A percentile compares a stretch with the other conserved stretches of the same genome.
phyloP scores from a whole-genome alignment of 2,888 invertebrate species.

The Gandaritis pyraliata region DNA sequence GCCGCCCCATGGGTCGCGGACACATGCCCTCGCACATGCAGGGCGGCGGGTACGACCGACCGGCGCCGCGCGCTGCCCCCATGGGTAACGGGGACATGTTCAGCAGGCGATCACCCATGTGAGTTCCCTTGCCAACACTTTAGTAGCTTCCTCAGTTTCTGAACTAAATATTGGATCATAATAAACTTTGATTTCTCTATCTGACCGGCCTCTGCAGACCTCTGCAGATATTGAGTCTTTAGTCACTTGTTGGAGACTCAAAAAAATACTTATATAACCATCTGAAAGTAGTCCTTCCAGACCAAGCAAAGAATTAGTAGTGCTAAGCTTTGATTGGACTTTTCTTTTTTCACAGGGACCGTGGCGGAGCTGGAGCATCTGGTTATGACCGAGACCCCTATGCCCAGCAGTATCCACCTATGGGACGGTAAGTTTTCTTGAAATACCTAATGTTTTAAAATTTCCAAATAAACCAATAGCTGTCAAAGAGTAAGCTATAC shows the following conservation, averaged over 20 bases:
- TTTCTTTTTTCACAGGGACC: constrained; percentile 63
- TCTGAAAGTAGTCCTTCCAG: no score
- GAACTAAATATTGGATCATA: background rate
- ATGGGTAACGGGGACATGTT: constrained; percentile 79
- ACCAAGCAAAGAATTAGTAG: no score
- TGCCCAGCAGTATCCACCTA: constrained; percentile 76
- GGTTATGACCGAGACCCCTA: constrained; percentile 81
- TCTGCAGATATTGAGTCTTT: no score
- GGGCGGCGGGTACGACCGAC: constrained; percentile 64
- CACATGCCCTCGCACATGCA: constrained; percentile 52
- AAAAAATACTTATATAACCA: no score
- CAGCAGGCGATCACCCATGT: constrained; percentile 78
- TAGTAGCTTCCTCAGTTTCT: background rate
- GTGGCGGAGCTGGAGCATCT: constrained; percentile 65
- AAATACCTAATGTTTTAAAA: background rate
- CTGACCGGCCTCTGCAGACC: no score
- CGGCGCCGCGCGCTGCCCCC: constrained; percentile 61
- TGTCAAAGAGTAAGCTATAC: constrained; percentile 40
- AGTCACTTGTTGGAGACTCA: no score
- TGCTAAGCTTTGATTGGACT: background rate
- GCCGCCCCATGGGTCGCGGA: constrained; percentile 58
- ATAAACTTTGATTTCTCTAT: no score
- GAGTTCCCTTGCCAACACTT: constrained; percentile 40
- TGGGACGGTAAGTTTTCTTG: constrained; percentile 74
- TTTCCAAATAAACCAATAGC: constrained; percentile 6